Evolutionary conservation across 2,797 vertebrate genomes (phyloP), one percentile per base, ranked within the genome.

Genomic region (Ataeniobius toweri): DNA sequence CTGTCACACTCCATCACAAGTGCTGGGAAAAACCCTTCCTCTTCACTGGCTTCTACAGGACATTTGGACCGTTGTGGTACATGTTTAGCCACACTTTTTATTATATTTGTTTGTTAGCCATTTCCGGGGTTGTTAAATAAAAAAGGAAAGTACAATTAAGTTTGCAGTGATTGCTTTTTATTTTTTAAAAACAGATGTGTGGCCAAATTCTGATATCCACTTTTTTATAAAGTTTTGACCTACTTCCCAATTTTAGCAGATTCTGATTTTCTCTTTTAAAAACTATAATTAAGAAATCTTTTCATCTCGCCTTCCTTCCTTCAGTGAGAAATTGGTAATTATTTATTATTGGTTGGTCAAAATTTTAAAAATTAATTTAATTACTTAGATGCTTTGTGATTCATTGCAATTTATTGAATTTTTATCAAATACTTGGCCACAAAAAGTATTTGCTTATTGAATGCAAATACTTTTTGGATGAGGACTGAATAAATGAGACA

Each of bases 1-100:
- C 79, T 76, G 71, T 68, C 50, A 6, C 81, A 53, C 77, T 87
- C 44, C 78, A 83, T 91, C 79, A 78, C 36, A 53, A 73, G 80
- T 83, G 79, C 79, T 69, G 67, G 75, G 78, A 48, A 44, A 58
- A 72, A 31, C 2, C 3, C 71, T 71, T 78, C 77, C 76, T 79
- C 71, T 16, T 71, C 78, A 39, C 83, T 76, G 55, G 59, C 78
- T 31, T 39, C 36, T 39, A 39, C 65, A n/a, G 44, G 55, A 56
- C 63, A 67, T 53, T 51, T 73, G 31, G 31, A 56, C 50, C 46
- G 22, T 9, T 71, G 48, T 63, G 59, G 18, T 31, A 18, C 59
- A 31, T 31, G 13, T 31, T 61, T 61, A 13, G 13, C 59, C 59
- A 63, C 26, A 63, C 28, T 0, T 31, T 36, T 63, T 3, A 2